Percentiles rank a stretch among this genome's conserved stretches.
Evolutionary conservation across 2,113 vertebrate species (phyloP).

Genomic region (Dinomys branickii): DNA sequence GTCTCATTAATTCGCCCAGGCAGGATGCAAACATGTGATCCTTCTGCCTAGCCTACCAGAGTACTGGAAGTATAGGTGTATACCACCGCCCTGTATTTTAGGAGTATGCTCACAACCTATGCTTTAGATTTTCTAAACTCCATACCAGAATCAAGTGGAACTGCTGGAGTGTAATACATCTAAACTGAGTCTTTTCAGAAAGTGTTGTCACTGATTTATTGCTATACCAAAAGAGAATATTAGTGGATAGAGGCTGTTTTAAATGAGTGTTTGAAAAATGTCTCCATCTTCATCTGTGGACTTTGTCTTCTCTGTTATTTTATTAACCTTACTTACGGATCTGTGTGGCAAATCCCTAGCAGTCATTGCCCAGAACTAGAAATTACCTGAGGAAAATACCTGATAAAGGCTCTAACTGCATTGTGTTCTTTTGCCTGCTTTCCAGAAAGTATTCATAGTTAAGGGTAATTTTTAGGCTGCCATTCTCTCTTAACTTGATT

Average conservation of each 20-base stretch:
- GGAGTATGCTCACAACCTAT: background rate
- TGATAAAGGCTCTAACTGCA: background rate
- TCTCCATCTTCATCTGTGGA: conserved; percentile 33
- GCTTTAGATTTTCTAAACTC: conserved; percentile 48
- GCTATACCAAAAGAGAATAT: background rate
- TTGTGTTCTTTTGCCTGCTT: conserved; percentile 13
- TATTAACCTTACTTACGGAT: background rate
- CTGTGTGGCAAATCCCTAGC: background rate
- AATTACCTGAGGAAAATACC: background rate
- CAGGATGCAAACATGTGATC: background rate
- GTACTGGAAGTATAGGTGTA: background rate
- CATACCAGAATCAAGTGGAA: background rate
- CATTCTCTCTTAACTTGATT: background rate
- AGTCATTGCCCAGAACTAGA: background rate
- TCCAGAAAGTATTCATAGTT: background rate
- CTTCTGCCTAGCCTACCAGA: background rate
- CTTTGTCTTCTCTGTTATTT: background rate
- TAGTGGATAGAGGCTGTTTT: background rate
- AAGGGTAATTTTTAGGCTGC: background rate
- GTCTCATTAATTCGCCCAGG: background rate
- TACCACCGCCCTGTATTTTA: background rate
- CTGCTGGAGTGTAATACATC: background rate
- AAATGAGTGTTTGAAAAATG: background rate
- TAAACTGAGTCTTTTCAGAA: background rate
- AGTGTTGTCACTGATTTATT: background rate